Evolutionary conservation across 2,888 invertebrate species (phyloP), one percentile per base, ranked within the genome.

Genomic region (Eristalinus sepulchralis): DNA sequence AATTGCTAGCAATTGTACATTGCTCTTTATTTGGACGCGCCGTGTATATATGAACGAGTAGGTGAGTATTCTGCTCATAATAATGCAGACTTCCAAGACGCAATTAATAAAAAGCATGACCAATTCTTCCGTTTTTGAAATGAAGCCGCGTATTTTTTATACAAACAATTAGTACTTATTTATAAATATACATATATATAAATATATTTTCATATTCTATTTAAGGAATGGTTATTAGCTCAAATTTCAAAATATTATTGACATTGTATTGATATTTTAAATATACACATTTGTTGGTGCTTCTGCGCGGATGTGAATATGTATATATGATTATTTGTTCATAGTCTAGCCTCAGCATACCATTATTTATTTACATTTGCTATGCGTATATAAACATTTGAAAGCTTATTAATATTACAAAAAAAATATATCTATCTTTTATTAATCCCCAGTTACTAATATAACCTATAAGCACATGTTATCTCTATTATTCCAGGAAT

Each of bases 81-180:
- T 81, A 77, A 62, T 77, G 72, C 63, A 77, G 72, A 34, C 76
- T 73, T 77, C 68, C 73, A 68, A 63, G 82, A 68, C 68, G 82
- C 81, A 83, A 86, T 86, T 83, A 86, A 86, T 86, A 83, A 78
- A 75, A 79, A 83, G 83, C 86, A 79, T 71, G 67, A 62, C 71
- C 75, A 62, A 27, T 36, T 64, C 82, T 60, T 73, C 76, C 81
- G 72, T 31, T 72, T 85, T 68, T 77, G 39, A 82, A 82, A 81
- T 82, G 53, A 68, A 73, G 64, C 72, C 34, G 81, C 72, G 72
- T 80, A 55, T 55, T 3, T 17, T 17, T 47, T 17, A 1, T 4
- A 3, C 17, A 17, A 6, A 39, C 3, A 17, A 39, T 34, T 34
- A 34, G 10, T 9, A 34, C 20, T 9, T 55, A 20, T 55, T 1